A percentile compares a stretch with the other conserved stretches of the same genome.
Evolutionary conservation across 1,140 invertebrate genomes (phyloP).

Genomic region (Brachionus manjavacas): DNA sequence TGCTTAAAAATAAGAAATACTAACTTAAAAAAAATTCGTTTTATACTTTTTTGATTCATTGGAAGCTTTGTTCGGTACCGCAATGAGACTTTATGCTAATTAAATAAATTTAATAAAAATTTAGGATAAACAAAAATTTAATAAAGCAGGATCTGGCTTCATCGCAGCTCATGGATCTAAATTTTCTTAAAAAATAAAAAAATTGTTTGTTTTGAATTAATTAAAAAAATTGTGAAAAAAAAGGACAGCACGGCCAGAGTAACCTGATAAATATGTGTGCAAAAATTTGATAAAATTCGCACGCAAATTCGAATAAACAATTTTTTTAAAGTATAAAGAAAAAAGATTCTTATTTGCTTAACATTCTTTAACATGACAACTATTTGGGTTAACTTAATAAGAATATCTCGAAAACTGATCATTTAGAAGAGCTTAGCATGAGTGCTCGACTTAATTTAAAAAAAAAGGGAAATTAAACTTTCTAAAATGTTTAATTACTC

Average conservation of each 20-base stretch:
- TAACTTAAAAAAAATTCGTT: neutral
- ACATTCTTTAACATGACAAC: constrained; percentile 24
- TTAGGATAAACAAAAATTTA: neutral
- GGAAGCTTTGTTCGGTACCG: neutral
- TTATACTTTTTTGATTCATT: neutral
- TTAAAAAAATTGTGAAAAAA: neutral
- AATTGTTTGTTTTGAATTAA: neutral
- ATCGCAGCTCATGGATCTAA: too few relatives aligned
- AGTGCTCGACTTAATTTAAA: neutral
- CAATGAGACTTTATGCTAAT: neutral
- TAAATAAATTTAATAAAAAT: neutral
- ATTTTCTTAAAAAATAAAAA: too few relatives aligned
- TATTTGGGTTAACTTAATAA: neutral
- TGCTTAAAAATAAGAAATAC: neutral
- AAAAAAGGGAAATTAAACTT: neutral
- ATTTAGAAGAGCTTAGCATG: neutral
- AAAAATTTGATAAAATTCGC: neutral
- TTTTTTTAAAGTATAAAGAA: neutral
- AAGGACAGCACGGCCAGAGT: neutral
- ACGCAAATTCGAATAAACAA: neutral
- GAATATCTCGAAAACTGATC: neutral
- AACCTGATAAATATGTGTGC: neutral
- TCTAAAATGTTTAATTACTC: neutral
- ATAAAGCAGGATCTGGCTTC: neutral
- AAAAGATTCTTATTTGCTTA: neutral